Percentiles rank a stretch among this genome's conserved stretches.
Evolutionary conservation across 2,797 vertebrate species (phyloP).

Genomic region (Sebastes reedi): DNA sequence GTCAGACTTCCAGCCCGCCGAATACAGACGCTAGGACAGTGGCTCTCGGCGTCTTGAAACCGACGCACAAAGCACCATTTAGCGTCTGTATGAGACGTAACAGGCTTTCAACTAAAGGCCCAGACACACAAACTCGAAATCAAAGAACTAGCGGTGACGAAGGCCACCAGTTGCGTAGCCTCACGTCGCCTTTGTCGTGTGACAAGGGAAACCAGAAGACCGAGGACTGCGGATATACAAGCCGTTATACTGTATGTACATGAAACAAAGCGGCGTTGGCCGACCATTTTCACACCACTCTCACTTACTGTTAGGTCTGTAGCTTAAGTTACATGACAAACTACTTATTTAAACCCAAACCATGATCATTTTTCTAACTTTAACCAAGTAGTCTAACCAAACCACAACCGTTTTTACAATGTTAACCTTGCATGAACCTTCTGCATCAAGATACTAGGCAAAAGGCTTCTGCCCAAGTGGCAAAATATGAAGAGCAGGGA

Average conservation of each 20-base stretch:
- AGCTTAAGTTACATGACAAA: background rate
- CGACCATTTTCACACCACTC: too few relatives aligned
- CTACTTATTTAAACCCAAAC: background rate
- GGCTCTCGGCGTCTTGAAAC: background rate
- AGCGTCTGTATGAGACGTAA: too few relatives aligned
- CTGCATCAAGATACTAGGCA: background rate
- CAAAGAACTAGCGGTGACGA: too few relatives aligned
- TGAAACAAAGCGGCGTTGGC: too few relatives aligned
- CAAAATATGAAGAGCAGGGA: background rate
- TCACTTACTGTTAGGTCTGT: too few relatives aligned
- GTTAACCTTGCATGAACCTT: background rate
- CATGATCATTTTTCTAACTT: background rate
- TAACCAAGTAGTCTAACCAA: background rate
- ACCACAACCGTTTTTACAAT: background rate
- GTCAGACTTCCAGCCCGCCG: background rate
- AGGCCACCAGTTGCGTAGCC: too few relatives aligned
- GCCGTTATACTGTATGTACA: too few relatives aligned
- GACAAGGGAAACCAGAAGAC: too few relatives aligned
- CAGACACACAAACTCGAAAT: too few relatives aligned
- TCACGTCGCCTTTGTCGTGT: too few relatives aligned
- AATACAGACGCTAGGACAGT: background rate
- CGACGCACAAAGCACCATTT: background rate
- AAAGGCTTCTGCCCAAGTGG: background rate
- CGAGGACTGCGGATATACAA: too few relatives aligned
- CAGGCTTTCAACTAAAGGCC: too few relatives aligned